A percentile compares a stretch with the other conserved stretches of the same genome.
These are phyloP conservation scores for Tursiops truncatus DNA, from an alignment of 2,113 vertebrate genomes.

Conservation along the genomic window DNA sequence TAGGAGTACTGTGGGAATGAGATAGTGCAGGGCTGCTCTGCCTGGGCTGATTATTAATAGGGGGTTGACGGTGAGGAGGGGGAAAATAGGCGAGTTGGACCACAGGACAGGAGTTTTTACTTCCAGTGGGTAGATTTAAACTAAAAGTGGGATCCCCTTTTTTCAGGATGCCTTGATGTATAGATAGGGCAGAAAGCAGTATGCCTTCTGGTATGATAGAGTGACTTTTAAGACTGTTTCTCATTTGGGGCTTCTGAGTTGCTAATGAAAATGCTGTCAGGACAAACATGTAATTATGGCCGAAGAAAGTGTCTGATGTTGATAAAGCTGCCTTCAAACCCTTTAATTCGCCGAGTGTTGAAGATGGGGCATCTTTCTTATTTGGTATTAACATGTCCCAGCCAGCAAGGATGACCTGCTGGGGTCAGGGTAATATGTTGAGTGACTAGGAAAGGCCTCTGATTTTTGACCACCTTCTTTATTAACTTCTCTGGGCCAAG, in stretches of 20 bases:
- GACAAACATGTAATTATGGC: background rate
- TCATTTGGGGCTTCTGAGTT: background rate
- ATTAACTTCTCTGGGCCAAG: background rate
- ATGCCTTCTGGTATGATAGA: background rate
- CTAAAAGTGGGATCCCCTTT: background rate
- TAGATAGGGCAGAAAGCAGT: background rate
- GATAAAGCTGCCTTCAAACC: conserved; percentile 37
- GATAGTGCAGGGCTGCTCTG: background rate
- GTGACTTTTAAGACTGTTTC: background rate
- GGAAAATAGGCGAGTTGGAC: background rate
- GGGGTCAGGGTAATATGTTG: background rate
- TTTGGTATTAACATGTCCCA: background rate
- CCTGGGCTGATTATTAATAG: background rate
- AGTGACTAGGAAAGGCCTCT: background rate
- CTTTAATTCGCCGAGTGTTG: background rate
- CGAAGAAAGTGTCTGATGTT: background rate
- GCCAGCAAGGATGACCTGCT: background rate
- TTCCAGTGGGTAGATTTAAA: background rate
- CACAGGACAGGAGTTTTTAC: background rate
- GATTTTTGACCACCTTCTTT: background rate
- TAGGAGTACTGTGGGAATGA: background rate
- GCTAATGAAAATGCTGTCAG: conserved; percentile 31
- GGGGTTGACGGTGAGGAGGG: background rate
- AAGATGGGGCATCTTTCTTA: background rate
- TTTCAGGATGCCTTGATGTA: background rate